Percentiles rank a stretch among this genome's conserved stretches.
phyloP scores from a whole-genome alignment of 92 coral and sea anemone genomes.

The Zoanthus sociatus region DNA sequence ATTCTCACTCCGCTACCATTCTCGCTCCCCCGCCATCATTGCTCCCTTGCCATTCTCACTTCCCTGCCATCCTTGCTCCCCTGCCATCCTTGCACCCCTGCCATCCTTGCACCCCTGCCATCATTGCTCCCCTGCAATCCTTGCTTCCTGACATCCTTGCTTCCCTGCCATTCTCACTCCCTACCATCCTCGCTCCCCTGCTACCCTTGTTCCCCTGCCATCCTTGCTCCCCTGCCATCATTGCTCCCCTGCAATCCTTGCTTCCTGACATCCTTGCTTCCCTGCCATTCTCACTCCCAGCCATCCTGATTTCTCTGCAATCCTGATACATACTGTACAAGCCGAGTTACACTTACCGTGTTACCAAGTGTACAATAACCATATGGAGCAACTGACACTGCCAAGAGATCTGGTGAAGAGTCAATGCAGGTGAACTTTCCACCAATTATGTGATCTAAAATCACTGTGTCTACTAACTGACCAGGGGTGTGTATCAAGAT shows the following conservation, averaged over 20 bases:
- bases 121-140: no score
- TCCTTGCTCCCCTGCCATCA: not conserved
- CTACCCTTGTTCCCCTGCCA: no score
- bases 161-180: no score
- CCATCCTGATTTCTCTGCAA: not conserved
- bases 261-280: not conserved
- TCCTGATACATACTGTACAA: not conserved
- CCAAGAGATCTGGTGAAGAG: conserved; percentile 71
- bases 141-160: no score
- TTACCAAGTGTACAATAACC: conserved; percentile 91
- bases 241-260: not conserved
- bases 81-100: no score
- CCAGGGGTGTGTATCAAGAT: conserved; percentile 67
- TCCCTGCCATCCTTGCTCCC: no score
- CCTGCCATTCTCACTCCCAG: not conserved
- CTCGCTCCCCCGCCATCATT: no score
- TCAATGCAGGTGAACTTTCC: conserved; percentile 88
- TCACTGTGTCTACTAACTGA: conserved; percentile 27
- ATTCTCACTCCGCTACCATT: no score
- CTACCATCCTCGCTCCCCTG: no score
- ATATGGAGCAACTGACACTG: conserved; percentile 89
- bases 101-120: no score
- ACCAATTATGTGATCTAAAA: conserved; percentile 86
- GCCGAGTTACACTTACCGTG: conserved; percentile 61
- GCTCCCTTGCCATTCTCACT: no score